Evolutionary conservation across 1,140 invertebrate genomes (phyloP), one percentile per base, ranked within the genome.

Genomic region (Euglossa dilemma): DNA sequence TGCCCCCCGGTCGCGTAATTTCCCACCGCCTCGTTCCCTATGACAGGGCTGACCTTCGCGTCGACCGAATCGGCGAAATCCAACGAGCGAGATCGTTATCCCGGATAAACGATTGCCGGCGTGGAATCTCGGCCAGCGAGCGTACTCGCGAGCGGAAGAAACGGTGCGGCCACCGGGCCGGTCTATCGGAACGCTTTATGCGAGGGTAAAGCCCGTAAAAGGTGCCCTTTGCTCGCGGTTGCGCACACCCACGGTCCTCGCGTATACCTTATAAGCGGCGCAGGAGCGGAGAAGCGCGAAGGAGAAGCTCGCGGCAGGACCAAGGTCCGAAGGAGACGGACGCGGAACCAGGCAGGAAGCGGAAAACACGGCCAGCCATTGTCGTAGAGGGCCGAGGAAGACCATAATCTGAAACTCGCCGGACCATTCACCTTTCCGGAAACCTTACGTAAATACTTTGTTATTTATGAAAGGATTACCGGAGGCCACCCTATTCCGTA

Each of bases 391-490:
- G 43, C 66, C 74, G 47, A 59, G 0, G 73, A 28, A 56, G 63
- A 16, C 56, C 64, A 72, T 84, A 72, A 75, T 69, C 72, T 52
- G 23, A 82, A 76, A 76, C 59, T 66, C 75, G 45, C 72, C 63
- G n/a, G 45, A 23, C 45, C 45, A 50, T 82, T 76, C 72, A 59
- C 63, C 52, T 82, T 57, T 45, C 6, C 36, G 63, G 73, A 69
- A 81, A 59, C 80, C 73, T 67, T 76, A 56, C 83, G 83, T 71
- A 85, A 84, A 80, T 85, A 81, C 78, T 85, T 77, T 28, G 71
- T 81, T 85, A 85, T 87, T 85, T 87, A 81, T 81, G 69, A 74
- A 81, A 78, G 72, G 69, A 81, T 87, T 85, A 87, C 74, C 36
- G 36, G 18, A 54, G 57, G 59, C 25, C n/a, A 63, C 4, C 25